A percentile compares a stretch with the other conserved stretches of the same genome.
These are phyloP conservation scores for Lithophane semibrunnea DNA, from an alignment of 2,888 invertebrate genomes.

Conservation along the genomic window DNA sequence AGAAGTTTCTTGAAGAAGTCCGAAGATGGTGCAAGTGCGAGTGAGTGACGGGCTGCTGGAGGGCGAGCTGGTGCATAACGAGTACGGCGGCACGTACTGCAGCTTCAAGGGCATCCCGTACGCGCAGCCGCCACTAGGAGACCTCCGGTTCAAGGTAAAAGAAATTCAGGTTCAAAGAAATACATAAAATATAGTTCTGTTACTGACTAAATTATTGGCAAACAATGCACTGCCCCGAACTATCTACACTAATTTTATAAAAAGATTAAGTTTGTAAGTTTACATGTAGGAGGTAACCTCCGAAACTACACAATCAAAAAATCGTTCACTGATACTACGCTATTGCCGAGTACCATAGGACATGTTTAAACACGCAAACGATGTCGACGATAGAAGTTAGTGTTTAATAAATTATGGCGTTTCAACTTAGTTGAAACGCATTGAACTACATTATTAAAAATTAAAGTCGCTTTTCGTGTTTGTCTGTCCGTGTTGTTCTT, in stretches of 20 bases:
- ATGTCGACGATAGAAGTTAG: background rate
- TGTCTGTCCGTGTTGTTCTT: too few relatives aligned
- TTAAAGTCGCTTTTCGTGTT: too few relatives aligned
- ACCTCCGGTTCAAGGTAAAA: slow-evolving; percentile 80
- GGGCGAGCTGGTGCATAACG: slow-evolving; percentile 73
- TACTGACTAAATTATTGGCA: background rate
- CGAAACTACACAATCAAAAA: background rate
- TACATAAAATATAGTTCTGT: background rate
- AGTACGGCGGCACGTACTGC: slow-evolving; percentile 72
- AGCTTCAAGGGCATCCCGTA: slow-evolving; percentile 84
- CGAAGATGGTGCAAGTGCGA: slow-evolving; percentile 68
- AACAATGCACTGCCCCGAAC: background rate
- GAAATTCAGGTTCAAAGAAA: background rate
- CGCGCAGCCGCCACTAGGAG: slow-evolving; percentile 79
- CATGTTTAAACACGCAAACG: background rate
- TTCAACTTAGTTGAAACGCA: background rate
- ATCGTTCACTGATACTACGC: background rate
- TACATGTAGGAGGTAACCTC: background rate
- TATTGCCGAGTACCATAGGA: background rate
- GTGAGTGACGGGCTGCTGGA: slow-evolving; percentile 76
- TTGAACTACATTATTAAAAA: too few relatives aligned
- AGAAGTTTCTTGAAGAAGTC: background rate
- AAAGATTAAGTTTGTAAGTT: background rate
- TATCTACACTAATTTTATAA: background rate
- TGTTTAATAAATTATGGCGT: background rate